Base-by-base conservation (phyloP, 1,140 invertebrate species). In the Formica exsecta region DNA sequence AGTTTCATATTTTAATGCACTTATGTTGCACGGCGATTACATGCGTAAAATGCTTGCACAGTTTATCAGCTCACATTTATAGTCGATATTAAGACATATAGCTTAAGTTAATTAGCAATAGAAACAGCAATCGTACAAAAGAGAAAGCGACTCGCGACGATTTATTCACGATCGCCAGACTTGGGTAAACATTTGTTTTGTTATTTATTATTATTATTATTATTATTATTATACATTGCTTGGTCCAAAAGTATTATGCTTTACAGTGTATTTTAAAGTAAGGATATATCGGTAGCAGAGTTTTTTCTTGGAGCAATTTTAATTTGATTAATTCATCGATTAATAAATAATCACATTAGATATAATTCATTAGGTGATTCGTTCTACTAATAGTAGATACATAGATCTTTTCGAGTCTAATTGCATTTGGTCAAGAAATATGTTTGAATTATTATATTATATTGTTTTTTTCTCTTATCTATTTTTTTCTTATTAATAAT, bases 221-320 rank as follows among this genome's bases (percentile, higher is more conserved):
- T 22, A 22, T 44, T 61, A 44, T 64, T 65, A 61, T 62, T 62
- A 85, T 91, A 90, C 86, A 89, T 85, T 73, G 90, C 64, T 92
- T 92, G 89, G 91, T 91, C 89, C 91, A 86, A 80, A 85, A 84
- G 71, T 85, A 86, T 89, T 74, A 51, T 80, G 66, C 57, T 90
- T 85, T 85, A 87, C 32, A 29, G 44, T 90, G 29, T 62, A 38
- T 61, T 44, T 3, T 83, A 25, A 83, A 57, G 8, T 81, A 44
- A 73, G 22, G 19, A 19, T 44, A 48, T 59, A 61, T 73, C 54
- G 9, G 0, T 83, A 83, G 68, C 64, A n/a, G 25, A 3, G 44
- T 73, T 81, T 81, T 3, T 73, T 62, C 25, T 73, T 25, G 29
- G 11, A 48, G 48, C 11, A 7, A 32, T 48, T 77, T 62, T 76